A percentile compares a stretch with the other conserved stretches of the same genome.
Evolutionary conservation across 1,140 invertebrate species (phyloP).

Genomic region (Lycorma delicatula): DNA sequence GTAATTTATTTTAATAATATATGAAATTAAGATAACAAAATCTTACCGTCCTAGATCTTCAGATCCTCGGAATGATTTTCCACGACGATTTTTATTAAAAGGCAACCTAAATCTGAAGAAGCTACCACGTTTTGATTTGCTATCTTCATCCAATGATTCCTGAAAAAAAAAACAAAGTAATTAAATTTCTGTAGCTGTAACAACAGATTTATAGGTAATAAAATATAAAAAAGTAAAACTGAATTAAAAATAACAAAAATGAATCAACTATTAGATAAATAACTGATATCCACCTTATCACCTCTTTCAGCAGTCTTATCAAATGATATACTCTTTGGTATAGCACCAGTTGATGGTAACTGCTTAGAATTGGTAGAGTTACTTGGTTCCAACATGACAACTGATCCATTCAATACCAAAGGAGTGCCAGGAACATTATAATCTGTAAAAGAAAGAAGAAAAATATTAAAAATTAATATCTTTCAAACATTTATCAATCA

Average conservation of each 20-base stretch:
- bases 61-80: constrained; percentile 38
- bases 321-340: constrained; percentile 86
- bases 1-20: no score
- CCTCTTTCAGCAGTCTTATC: constrained; percentile 81
- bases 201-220: background rate
- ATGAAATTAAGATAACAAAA: no score
- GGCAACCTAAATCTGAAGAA: constrained; percentile 61
- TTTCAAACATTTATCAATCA: background rate
- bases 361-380: constrained; percentile 8
- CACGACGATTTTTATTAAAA: constrained; percentile 46
- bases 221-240: background rate
- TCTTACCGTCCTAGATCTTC: constrained; percentile 41
- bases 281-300: constrained; percentile 43
- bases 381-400: constrained; percentile 27
- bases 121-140: constrained; percentile 51
- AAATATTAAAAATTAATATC: background rate
- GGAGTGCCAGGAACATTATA: constrained; percentile 14
- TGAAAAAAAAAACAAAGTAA: constrained; percentile 9
- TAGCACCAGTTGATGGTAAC: constrained; percentile 56
- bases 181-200: background rate
- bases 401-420: constrained; percentile 30
- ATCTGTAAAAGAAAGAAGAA: constrained; percentile 4
- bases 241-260: background rate
- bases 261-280: background rate
- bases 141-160: constrained; percentile 45